A percentile compares a stretch with the other conserved stretches of the same genome.
Conservation (phyloP, 1,140 invertebrate genomes). For the Luehdorfia chinensis region DNA sequence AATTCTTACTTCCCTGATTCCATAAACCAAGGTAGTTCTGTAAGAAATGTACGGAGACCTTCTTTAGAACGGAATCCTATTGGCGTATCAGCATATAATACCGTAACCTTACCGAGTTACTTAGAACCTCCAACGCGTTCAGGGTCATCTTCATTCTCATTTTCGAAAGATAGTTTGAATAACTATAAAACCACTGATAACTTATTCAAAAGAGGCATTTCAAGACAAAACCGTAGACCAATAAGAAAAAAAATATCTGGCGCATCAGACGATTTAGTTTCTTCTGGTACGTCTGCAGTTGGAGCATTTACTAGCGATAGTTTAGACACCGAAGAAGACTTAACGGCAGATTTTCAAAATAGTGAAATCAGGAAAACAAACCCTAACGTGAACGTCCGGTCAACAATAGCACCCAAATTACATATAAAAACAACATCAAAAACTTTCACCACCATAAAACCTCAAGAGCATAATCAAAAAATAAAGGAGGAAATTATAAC, state of each 20-base stretch:
- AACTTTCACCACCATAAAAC: conserved; percentile 29
- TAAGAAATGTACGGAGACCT: conserved; percentile 66
- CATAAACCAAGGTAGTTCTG: conserved; percentile 59
- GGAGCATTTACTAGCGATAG: conserved; percentile 47
- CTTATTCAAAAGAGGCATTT: conserved; percentile 55
- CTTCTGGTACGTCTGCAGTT: conserved; percentile 59
- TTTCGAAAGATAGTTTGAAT: conserved; percentile 43
- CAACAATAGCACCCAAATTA: conserved; percentile 55
- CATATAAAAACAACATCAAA: conserved; percentile 42
- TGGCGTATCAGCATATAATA: conserved; percentile 34
- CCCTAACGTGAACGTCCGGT: conserved; percentile 31
- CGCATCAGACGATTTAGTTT: conserved; percentile 55
- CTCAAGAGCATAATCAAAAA: conserved; percentile 32
- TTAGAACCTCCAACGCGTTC: conserved; percentile 70
- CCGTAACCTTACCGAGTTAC: conserved; percentile 63
- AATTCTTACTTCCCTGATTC: conserved; percentile 62
- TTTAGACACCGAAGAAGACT: conserved; percentile 53
- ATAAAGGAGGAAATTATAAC: conserved; percentile 29
- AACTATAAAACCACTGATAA: conserved; percentile 49
- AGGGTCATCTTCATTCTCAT: conserved; percentile 44
- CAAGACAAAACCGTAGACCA: conserved; percentile 55
- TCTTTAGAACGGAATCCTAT: conserved; percentile 36
- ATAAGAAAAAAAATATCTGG: conserved; percentile 67
- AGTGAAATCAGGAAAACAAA: conserved; percentile 37
- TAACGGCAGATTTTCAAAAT: conserved; percentile 51